These are phyloP conservation scores for Thryonomys swinderianus DNA, from an alignment of 2,113 vertebrate species.

Conservation along the genomic window DNA sequence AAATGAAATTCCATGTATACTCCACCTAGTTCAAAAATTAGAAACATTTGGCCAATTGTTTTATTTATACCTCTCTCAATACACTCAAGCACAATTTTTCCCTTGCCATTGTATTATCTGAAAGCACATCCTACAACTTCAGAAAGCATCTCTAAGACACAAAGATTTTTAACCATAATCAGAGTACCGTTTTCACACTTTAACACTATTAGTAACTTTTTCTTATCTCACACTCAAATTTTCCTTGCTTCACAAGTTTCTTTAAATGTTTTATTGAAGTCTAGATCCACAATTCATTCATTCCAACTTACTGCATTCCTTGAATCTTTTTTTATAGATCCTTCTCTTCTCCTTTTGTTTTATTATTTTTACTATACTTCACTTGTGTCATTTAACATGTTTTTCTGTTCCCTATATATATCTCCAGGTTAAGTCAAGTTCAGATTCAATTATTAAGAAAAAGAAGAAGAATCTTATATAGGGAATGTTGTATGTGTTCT, in stretches of 20 bases:
- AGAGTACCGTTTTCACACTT: neutral
- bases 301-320: neutral
- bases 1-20: slow-evolving; percentile 17
- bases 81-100: neutral
- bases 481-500: neutral
- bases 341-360: neutral
- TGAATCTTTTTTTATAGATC: slow-evolving; percentile 10
- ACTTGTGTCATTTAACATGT: neutral
- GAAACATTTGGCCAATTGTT: neutral
- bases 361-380: neutral
- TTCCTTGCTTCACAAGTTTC: neutral
- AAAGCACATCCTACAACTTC: neutral
- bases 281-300: neutral
- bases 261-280: neutral
- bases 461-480: neutral
- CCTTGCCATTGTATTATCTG: neutral
- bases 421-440: neutral
- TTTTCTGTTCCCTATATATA: neutral
- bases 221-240: slow-evolving; percentile 27
- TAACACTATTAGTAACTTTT: slow-evolving; percentile 36
- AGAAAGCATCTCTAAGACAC: neutral
- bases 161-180: neutral
- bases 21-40: slow-evolving; percentile 16
- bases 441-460: neutral
- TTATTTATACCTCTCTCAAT: neutral